phyloP scores from a whole-genome alignment of 2,888 invertebrate species.

The Nasonovia ribisnigri region DNA sequence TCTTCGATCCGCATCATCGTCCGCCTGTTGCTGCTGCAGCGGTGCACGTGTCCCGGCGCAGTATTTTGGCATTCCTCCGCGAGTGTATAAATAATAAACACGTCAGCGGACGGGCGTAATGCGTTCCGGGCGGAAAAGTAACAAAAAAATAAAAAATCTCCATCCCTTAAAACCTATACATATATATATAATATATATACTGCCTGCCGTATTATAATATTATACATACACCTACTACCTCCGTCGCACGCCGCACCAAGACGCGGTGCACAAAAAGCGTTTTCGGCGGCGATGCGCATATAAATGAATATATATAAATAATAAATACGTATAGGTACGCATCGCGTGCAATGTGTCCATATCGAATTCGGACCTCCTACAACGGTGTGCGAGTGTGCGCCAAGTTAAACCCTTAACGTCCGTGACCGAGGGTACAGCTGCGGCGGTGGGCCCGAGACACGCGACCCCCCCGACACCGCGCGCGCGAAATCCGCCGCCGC shows the following conservation, averaged over 20 bases:
- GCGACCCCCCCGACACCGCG: conserved; percentile 62
- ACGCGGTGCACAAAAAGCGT: conserved; percentile 37
- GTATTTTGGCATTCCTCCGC: conserved; percentile 30
- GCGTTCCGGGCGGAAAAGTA: conserved; percentile 32
- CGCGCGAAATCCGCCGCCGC: conserved; percentile 44
- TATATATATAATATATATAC: not conserved
- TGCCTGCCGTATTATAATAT: not conserved
- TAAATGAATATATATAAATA: not conserved
- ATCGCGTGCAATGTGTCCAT: conserved; percentile 65
- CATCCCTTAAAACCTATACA: not conserved
- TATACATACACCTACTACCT: not conserved
- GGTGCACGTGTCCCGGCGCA: conserved; percentile 4
- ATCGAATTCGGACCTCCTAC: conserved; percentile 64
- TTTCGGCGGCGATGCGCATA: not conserved
- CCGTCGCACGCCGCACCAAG: not conserved
- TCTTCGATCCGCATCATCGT: not conserved
- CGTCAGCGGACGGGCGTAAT: conserved; percentile 28
- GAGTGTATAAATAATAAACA: conserved; percentile 59
- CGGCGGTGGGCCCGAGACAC: conserved; percentile 52
- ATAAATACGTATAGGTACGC: not conserved
- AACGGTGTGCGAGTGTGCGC: conserved; percentile 45
- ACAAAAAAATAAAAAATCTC: not conserved
- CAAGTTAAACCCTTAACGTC: conserved; percentile 64
- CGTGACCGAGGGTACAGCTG: conserved; percentile 64
- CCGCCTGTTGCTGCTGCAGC: not conserved